A percentile compares a stretch with the other conserved stretches of the same genome.
phyloP scores from a whole-genome alignment of 2,113 vertebrate species.

The Propithecus coquereli region DNA sequence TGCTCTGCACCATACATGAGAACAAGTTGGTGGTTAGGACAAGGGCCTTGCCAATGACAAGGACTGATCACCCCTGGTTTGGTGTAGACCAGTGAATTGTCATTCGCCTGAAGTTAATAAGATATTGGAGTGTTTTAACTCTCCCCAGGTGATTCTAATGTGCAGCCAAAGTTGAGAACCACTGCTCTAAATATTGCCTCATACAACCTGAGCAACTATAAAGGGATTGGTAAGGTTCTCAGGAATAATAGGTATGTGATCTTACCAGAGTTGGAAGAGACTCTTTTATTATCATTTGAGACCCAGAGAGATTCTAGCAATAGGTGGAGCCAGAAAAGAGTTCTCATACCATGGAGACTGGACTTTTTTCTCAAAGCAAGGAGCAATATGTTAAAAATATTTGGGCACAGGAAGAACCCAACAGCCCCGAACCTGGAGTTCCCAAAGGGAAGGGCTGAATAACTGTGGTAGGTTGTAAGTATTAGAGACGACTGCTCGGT shows the following conservation, averaged over 20 bases:
- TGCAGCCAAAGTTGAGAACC: background rate
- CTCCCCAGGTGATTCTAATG: background rate
- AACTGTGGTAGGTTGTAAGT: background rate
- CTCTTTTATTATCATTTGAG: background rate
- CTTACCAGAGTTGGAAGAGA: background rate
- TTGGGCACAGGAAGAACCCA: background rate
- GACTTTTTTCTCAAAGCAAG: background rate
- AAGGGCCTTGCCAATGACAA: background rate
- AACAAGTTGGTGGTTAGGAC: background rate
- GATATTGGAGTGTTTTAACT: background rate
- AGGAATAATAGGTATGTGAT: background rate
- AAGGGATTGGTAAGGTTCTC: background rate
- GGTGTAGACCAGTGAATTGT: background rate
- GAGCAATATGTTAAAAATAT: background rate
- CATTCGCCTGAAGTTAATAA: background rate
- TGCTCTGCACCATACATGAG: background rate
- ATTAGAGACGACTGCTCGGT: background rate
- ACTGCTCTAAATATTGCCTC: background rate
- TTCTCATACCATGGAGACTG: background rate
- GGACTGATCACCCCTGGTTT: background rate
- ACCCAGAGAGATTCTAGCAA: background rate
- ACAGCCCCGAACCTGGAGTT: background rate
- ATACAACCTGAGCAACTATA: background rate
- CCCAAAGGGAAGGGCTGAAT: background rate
- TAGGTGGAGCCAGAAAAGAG: background rate